Evolutionary conservation across 2,797 vertebrate species (phyloP).

Genomic region (Peromyscus melanophrys): DNA sequence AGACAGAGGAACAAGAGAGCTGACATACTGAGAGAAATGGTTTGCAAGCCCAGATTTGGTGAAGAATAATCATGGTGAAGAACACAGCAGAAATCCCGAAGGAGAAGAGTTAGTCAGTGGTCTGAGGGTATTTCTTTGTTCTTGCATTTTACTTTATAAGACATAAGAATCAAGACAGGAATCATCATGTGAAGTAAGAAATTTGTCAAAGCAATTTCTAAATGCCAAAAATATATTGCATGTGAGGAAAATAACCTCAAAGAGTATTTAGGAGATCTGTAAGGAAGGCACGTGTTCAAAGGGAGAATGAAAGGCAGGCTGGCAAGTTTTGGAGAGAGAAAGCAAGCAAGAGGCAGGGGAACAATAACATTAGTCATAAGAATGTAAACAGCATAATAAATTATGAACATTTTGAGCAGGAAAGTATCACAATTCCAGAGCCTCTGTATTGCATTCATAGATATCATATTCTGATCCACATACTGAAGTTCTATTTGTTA

Average conservation of each 20-base stretch:
- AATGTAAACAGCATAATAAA: constrained; percentile 2
- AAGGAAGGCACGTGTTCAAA: constrained; percentile 5
- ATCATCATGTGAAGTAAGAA: background rate
- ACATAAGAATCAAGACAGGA: background rate
- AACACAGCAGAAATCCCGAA: background rate
- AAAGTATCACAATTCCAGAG: constrained; percentile 4
- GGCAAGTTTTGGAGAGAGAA: constrained; percentile 2
- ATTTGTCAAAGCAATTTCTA: background rate
- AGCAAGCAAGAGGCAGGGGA: constrained; percentile 15
- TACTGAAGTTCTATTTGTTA: background rate
- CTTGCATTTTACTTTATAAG: background rate
- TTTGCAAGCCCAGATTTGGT: background rate
- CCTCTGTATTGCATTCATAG: background rate
- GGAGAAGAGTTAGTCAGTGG: background rate
- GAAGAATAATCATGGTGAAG: background rate
- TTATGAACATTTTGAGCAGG: background rate
- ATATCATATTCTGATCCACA: background rate
- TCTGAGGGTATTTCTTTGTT: background rate
- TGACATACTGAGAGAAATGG: background rate
- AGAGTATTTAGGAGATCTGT: background rate
- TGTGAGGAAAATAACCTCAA: constrained; percentile 29
- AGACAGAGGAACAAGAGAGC: background rate
- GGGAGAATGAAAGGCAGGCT: constrained; percentile 12
- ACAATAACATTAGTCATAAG: constrained; percentile 12
- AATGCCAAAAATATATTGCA: background rate